phyloP scores from a whole-genome alignment of 2,797 vertebrate genomes.

The Urocyon cinereoargenteus region DNA sequence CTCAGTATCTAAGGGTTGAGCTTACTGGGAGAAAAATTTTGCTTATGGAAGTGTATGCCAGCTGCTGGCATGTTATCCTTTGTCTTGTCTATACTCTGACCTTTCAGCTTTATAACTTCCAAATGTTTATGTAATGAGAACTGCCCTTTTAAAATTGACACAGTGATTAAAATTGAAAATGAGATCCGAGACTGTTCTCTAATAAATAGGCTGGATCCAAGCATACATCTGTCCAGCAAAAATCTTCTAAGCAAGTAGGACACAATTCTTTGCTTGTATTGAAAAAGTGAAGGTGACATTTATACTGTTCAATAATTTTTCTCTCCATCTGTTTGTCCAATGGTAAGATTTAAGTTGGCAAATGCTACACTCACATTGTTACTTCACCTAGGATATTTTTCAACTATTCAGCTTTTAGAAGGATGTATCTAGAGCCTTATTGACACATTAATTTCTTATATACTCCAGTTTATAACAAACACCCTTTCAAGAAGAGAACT shows the following conservation, averaged over 20 bases:
- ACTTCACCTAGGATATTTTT: constrained; percentile 46
- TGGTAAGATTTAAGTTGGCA: constrained; percentile 77
- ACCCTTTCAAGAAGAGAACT: neutral
- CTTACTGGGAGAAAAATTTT: constrained; percentile 29
- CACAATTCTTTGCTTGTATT: constrained; percentile 47
- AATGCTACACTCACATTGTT: constrained; percentile 51
- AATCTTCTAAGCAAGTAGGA: constrained; percentile 68
- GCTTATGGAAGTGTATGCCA: constrained; percentile 65
- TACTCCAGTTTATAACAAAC: constrained; percentile 45
- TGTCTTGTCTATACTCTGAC: constrained; percentile 69
- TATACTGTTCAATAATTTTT: constrained; percentile 75
- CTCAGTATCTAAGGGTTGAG: neutral
- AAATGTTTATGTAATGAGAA: constrained; percentile 78
- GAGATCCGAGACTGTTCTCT: constrained; percentile 58
- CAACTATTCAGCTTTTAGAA: constrained; percentile 59
- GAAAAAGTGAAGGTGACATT: constrained; percentile 83
- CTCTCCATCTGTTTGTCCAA: constrained; percentile 76
- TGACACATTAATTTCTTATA: constrained; percentile 42
- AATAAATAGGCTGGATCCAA: constrained; percentile 82
- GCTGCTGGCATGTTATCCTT: constrained; percentile 66
- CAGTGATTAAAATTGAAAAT: constrained; percentile 68
- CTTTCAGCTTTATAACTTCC: constrained; percentile 80
- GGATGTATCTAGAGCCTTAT: neutral
- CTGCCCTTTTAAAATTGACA: constrained; percentile 77
- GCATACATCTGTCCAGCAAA: constrained; percentile 73